Conservation (phyloP, 2,797 vertebrate species). For the Sebastes diploproa region DNA sequence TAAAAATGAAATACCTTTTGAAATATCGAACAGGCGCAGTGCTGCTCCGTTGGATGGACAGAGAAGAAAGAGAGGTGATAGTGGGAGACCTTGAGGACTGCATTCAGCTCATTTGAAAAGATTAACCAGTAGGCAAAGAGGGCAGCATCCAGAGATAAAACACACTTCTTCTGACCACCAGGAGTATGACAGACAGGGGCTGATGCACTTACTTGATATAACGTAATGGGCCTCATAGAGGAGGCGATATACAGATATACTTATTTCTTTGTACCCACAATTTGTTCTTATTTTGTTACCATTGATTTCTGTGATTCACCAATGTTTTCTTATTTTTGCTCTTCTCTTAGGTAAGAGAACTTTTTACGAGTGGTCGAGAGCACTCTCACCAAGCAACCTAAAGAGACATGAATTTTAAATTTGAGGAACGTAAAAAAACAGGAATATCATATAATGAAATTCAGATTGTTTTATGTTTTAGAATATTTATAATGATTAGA, state of each 20-base stretch:
- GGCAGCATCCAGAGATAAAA: slow-evolving; percentile 12
- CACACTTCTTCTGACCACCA: not conserved
- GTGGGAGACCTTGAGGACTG: slow-evolving; percentile 21
- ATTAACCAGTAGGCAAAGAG: slow-evolving; percentile 27
- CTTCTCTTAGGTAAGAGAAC: not conserved
- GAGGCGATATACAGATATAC: not conserved
- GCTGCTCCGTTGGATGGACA: slow-evolving; percentile 29
- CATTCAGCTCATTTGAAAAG: slow-evolving; percentile 40
- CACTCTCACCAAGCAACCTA: too few species aligned
- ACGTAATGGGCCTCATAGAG: not conserved
- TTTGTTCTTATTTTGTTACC: not conserved
- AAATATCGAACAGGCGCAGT: slow-evolving; percentile 29
- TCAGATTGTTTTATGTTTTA: not conserved
- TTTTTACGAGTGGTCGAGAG: not conserved
- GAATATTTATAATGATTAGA: too few species aligned
- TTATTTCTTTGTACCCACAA: not conserved
- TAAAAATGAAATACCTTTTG: slow-evolving; percentile 33
- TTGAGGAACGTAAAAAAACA: not conserved
- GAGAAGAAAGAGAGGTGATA: not conserved
- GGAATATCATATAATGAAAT: not conserved
- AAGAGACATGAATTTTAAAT: not conserved
- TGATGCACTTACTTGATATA: not conserved
- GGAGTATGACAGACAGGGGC: not conserved
- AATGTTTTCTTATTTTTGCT: not conserved
- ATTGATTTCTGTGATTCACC: not conserved